These are phyloP conservation scores for Apodemia zela DNA, from an alignment of 2,888 invertebrate species.

Conservation along the genomic window DNA sequence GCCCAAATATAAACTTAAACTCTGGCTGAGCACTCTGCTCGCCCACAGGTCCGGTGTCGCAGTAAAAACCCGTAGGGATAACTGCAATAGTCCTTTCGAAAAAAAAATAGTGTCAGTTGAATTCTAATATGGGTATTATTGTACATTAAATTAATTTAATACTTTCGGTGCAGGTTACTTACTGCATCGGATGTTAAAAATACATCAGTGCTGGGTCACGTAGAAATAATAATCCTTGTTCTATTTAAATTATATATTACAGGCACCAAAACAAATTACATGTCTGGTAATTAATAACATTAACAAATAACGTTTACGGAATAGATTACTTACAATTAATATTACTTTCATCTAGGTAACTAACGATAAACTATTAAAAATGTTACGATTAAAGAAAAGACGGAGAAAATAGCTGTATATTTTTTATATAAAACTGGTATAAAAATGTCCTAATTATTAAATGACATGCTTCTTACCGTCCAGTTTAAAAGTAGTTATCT, in stretches of 20 bases:
- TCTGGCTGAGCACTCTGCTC: no score
- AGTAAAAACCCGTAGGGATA: no score
- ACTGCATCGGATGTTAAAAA: no score
- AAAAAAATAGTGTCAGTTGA: no score
- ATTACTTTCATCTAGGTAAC: slow-evolving; percentile 28
- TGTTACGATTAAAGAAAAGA: neutral
- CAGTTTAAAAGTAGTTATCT: neutral
- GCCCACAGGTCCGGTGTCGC: no score
- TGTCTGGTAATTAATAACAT: neutral
- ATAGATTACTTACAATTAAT: neutral
- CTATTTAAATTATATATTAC: slow-evolving; percentile 7
- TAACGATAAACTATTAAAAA: slow-evolving; percentile 13
- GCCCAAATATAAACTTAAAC: no score
- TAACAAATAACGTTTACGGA: slow-evolving; percentile 7
- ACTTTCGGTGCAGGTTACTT: no score
- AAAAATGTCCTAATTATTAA: neutral
- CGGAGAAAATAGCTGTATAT: neutral
- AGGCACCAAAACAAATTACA: slow-evolving; percentile 1
- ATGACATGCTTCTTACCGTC: neutral
- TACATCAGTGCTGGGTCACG: neutral
- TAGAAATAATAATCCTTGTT: neutral
- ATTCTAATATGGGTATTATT: no score
- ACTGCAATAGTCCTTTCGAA: no score
- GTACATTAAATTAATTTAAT: no score
- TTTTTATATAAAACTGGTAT: neutral